Conservation (phyloP, 2,113 vertebrate genomes). For the Thymallus thymallus region DNA sequence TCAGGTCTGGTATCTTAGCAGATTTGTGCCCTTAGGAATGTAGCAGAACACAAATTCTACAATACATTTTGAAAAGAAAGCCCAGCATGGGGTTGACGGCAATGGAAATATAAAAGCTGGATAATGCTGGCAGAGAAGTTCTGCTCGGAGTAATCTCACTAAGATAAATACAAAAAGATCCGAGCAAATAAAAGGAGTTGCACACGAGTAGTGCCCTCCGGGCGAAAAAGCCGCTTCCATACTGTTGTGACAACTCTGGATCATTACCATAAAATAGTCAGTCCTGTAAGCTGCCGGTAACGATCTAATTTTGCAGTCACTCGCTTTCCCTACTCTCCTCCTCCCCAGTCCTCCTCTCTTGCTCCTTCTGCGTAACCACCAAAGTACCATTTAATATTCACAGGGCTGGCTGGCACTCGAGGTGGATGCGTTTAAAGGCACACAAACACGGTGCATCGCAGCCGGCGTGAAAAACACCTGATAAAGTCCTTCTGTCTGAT, state of each 20-base stretch:
- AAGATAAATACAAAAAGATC: conserved; percentile 55
- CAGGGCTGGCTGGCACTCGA: conserved; percentile 44
- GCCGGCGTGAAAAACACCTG: conserved; percentile 45
- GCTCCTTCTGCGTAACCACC: conserved; percentile 31
- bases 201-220: conserved; percentile 43
- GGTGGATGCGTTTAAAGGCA: conserved; percentile 54
- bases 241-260: conserved; percentile 54
- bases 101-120: conserved; percentile 4
- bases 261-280: conserved; percentile 68
- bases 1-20: conserved; percentile 12
- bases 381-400: conserved; percentile 60
- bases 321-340: conserved; percentile 17
- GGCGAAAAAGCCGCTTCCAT: conserved; percentile 53
- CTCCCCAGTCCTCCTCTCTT: conserved; percentile 17
- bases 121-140: conserved; percentile 39
- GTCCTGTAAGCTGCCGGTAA: conserved; percentile 67
- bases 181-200: conserved; percentile 59
- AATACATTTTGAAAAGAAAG: conserved; percentile 40
- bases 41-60: conserved; percentile 7
- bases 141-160: conserved; percentile 39
- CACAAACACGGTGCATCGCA: conserved; percentile 13
- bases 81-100: conserved; percentile 6
- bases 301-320: conserved; percentile 57
- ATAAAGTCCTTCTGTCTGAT: conserved; percentile 52
- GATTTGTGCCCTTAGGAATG: conserved; percentile 23